Percentiles rank a stretch among this genome's conserved stretches.
Evolutionary conservation across 1,140 invertebrate genomes (phyloP).

Genomic region (Goniozus legneri): DNA sequence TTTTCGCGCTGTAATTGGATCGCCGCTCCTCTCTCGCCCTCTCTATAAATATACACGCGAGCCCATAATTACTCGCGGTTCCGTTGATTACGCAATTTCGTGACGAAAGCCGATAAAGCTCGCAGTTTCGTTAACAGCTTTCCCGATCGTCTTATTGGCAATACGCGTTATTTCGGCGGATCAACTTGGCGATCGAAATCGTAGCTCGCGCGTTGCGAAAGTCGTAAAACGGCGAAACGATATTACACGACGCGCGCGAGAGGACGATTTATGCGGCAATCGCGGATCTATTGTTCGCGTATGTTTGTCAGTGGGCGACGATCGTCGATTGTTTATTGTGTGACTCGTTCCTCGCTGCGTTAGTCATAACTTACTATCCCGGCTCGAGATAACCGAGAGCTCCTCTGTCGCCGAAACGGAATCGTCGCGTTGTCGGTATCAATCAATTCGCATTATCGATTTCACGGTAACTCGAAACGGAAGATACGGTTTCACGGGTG

Average conservation of each 20-base stretch:
- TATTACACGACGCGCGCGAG: neutral
- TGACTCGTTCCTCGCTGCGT: slow-evolving; percentile 22
- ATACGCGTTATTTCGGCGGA: no score
- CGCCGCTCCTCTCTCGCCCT: no score
- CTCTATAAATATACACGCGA: no score
- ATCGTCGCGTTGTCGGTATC: slow-evolving; percentile 20
- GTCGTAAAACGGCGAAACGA: neutral
- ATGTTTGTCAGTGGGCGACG: slow-evolving; percentile 32
- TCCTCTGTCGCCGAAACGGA: slow-evolving; percentile 34
- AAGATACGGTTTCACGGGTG: neutral
- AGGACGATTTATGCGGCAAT: slow-evolving; percentile 12
- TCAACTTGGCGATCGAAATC: neutral
- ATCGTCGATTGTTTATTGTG: slow-evolving; percentile 28
- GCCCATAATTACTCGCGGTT: slow-evolving; percentile 3
- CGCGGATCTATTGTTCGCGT: slow-evolving; percentile 30
- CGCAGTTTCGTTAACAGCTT: no score
- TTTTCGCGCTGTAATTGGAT: no score
- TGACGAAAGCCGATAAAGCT: neutral
- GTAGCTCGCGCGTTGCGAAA: slow-evolving; percentile 4
- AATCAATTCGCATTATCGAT: slow-evolving; percentile 22
- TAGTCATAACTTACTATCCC: slow-evolving; percentile 41
- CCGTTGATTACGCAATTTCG: neutral
- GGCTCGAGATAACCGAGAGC: no score
- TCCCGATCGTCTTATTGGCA: no score
- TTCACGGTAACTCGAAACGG: slow-evolving; percentile 3